Base-by-base conservation (phyloP, 1,140 invertebrate genomes). In the Drosophila parvula region DNA sequence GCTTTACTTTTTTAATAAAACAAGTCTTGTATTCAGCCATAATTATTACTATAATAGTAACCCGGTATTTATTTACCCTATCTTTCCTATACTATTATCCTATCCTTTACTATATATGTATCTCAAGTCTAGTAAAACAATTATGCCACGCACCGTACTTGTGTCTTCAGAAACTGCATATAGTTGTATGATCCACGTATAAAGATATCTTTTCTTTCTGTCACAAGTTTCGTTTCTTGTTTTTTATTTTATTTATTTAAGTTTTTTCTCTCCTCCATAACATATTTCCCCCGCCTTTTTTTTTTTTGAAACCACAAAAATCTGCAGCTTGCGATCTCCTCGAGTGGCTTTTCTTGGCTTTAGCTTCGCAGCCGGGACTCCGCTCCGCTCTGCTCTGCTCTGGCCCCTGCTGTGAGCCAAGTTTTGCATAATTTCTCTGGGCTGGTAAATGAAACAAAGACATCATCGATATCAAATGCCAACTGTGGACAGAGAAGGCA, bases 401-500 rank as follows among this genome's bases (percentile, higher is more conserved):
- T 16, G 47, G 57, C 61, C 65, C 62, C 62, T 74, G 79, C 83
- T 79, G 58, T 18, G 59, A 60, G 58, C 30, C 58, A 22, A 51
- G 55, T 60, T 76, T 77, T 76, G 74, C 74, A 76, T 76, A 76
- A 76, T 76, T 76, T 76, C 74, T 56, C 53, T 59, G 55, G 62
- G 55, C 55, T 71, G 68, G 81, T 67, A 85, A 86, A 81, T 86
- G 81, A 85, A 86, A 85, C 84, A 86, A 86, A 86, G 84, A 86
- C 76, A 86, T 86, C 83, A 88, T 86, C 80, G 83, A 86, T 79
- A 88, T 86, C 83, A 88, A 86, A 89, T 86, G 76, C 79, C 83
- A 73, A 51, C 60, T 58, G 70, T 32, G 44, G 43, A 51, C 45
- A n/a, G 45, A 50, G 55, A 74, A 41, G 47, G 44, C 63, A 74